Base-by-base conservation (phyloP, 2,113 vertebrate genomes). In the Lepus timidus region DNA sequence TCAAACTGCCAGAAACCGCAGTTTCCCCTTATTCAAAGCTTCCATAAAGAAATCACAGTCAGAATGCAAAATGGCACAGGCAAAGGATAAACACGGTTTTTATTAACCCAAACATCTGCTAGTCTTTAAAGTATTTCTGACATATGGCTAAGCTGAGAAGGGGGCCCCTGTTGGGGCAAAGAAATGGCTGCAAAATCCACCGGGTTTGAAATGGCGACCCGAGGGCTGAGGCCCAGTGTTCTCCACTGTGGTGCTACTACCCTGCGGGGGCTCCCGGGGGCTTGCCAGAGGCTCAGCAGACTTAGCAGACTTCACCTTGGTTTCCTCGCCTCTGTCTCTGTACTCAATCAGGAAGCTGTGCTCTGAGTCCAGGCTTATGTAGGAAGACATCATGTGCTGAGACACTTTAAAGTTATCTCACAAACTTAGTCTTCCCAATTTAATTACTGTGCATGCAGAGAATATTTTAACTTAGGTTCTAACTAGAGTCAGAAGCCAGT, bases 41-140 rank as follows among this genome's bases (percentile, higher is more conserved):
- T 65, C 49, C 70, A 51, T 1, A 78, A 92, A 91, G 89, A 96
- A 97, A 85, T 55, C 90, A 83, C 5, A 83, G 75, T 62, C 92
- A 95, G 74, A 91, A 91, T 76, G 70, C 44, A n/a, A 23, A 96
- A 65, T 3, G 84, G 93, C 64, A 64, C 14, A 31, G 39, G 70
- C 51, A 74, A 88, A 91, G 88, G 86, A 71, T 11, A 96, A 58
- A 23, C 78, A 73, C 73, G 83, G 80, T 81, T 97, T 87, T 64
- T 81, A 61, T 89, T 94, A 64, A 94, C 51, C 65, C 70, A 73
- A 95, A 97, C 68, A 95, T 61, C 92, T 96, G 94, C 58, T 88
- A 95, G 91, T 90, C 67, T 96, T 7, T 91, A 90, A 96, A 91
- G 93, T 92, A 31, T 95, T 85, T 93, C 88, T 96, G 95, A 92